A percentile compares a stretch with the other conserved stretches of the same genome.
Conservation (phyloP, 1,140 invertebrate genomes). For the Diplogasteroides magnus region DNA sequence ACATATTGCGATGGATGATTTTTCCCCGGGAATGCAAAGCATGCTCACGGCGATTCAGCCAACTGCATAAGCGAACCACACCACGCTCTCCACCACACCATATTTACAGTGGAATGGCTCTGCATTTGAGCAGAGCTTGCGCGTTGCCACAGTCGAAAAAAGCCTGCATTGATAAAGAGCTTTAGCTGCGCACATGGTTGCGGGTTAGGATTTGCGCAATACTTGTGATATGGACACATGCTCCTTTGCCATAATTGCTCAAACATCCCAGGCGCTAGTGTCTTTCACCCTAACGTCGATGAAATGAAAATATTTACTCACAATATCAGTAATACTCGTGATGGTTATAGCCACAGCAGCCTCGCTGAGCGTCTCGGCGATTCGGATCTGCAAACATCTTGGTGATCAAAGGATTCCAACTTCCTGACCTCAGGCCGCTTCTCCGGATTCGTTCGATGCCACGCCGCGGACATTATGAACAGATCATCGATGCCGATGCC, state of each 20-base stretch:
- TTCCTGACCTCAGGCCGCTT: not conserved
- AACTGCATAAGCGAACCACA: no score
- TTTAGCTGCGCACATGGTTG: no score
- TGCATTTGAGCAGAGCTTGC: no score
- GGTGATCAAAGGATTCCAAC: not conserved
- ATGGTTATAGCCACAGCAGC: slow-evolving; percentile 61
- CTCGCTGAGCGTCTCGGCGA: slow-evolving; percentile 56
- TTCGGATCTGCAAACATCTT: slow-evolving; percentile 28
- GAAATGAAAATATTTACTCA: slow-evolving; percentile 13
- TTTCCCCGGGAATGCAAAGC: not conserved
- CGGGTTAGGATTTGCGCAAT: no score
- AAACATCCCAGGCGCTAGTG: no score
- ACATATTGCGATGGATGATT: not conserved
- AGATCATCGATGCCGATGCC: slow-evolving; percentile 62
- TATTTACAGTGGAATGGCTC: no score
- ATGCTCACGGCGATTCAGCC: no score
- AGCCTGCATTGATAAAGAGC: no score
- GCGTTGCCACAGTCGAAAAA: no score
- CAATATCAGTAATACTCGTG: slow-evolving; percentile 60
- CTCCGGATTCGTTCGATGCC: slow-evolving; percentile 54
- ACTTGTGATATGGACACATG: no score
- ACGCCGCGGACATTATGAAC: slow-evolving; percentile 60
- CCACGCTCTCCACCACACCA: no score
- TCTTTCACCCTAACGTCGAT: not conserved
- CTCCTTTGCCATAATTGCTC: no score